Base-by-base conservation (phyloP, 1,140 invertebrate species). In the Micrasema minimum region DNA sequence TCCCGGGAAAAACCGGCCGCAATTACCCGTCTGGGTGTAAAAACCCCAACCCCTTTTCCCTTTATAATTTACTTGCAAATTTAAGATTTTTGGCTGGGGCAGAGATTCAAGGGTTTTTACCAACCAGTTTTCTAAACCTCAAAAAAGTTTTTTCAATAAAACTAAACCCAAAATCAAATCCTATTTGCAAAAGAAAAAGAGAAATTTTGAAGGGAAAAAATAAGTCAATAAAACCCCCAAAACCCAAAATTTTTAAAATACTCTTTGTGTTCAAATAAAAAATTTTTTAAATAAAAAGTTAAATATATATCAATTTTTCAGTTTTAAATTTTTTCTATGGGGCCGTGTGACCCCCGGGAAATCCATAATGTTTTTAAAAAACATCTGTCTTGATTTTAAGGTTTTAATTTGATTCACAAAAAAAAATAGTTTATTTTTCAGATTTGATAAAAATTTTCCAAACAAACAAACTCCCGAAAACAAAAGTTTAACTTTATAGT, bases 61-160 rank as follows among this genome's bases (percentile, higher is more conserved):
- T n/a, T 82, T 16, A 78, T 78, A 1, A 14, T 79, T 2, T 37
- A 79, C 1, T 85, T 71, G 77, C 77, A n/a, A n/a, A 20, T 83
- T 82, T 31, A 85, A 82, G 69, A 81, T 92, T 16, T 77, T 87
- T 11, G 83, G 80, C 50, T 96, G 93, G 93, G 89, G 86, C 53
- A 82, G 85, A 48, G 81, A 90, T 53, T 85, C 90, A 55, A 95
- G 90, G 87, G 78, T 80, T 0, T 85, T 87, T 7, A n/a, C n/a
- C 94, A 97, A 86, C 94, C 94, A 0, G 90, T 95, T 16, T 88
- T 87, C 6, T 86, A 77, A 86, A 88, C 50, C 81, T 97, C 1
- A n/a, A 69, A 82, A 18, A 82, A 87, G 71, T 93, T 92, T 92
- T 77, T 86, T 87, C 20, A 87, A 88, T 67, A 4, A 4, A 7